Conservation (phyloP, 2,113 vertebrate species). For the Myodes glareolus region DNA sequence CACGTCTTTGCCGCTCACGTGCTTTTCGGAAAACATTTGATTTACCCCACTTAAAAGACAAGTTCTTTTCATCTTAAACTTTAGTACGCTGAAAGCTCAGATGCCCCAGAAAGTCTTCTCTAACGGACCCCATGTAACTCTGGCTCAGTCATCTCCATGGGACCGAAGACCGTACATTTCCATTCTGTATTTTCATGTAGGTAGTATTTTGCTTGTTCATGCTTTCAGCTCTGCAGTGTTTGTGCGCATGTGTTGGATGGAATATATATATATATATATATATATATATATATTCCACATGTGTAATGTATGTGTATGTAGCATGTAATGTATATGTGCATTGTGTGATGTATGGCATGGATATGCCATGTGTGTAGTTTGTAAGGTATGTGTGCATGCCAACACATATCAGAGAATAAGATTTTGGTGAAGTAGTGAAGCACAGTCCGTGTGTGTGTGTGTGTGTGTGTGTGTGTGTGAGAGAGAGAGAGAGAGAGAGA, state of each 20-base stretch:
- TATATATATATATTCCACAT: background rate
- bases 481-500: background rate
- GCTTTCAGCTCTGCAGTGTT: background rate
- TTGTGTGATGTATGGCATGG: background rate
- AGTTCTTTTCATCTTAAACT: background rate
- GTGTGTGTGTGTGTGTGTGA: background rate
- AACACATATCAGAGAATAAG: background rate
- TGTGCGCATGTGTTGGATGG: background rate
- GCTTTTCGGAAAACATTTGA: background rate
- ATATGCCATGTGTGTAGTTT: background rate
- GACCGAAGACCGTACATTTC: background rate
- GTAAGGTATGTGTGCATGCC: background rate
- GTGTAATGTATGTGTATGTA: background rate
- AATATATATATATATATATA: background rate
- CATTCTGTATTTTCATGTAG: background rate
- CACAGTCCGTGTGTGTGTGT: background rate
- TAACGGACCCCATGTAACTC: background rate
- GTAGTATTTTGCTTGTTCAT: background rate
- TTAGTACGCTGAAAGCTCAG: background rate
- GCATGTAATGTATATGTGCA: background rate
- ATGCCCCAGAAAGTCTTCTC: background rate
- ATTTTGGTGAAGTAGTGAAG: background rate
- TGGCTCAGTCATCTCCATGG: background rate
- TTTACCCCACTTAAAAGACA: background rate
- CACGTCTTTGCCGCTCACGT: accelerated